phyloP scores from a whole-genome alignment of 1,140 invertebrate genomes.

The Gerris buenoi region DNA sequence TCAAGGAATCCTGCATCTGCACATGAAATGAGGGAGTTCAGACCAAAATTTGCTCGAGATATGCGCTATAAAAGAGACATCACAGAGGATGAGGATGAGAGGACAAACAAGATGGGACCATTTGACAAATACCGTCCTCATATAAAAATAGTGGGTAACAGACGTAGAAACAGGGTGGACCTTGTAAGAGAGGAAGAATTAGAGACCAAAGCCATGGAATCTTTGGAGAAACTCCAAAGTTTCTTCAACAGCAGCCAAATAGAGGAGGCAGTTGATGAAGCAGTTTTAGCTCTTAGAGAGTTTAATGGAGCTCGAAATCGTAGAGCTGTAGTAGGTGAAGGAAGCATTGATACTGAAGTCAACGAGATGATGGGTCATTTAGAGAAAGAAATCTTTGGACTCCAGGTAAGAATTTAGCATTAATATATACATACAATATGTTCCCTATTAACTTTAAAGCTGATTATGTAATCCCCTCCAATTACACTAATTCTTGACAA shows the following conservation, averaged over 20 bases:
- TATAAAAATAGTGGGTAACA: background rate
- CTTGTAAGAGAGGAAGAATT: background rate
- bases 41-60: constrained; percentile 21
- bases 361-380: constrained; percentile 46
- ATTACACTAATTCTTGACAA: too few relatives aligned
- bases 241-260: constrained; percentile 17
- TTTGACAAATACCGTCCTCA: background rate
- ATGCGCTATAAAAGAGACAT: constrained; percentile 16
- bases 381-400: constrained; percentile 37
- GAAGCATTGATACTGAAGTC: constrained; percentile 29
- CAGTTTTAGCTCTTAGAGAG: constrained; percentile 22
- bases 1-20: background rate
- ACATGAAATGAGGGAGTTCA: constrained; percentile 13
- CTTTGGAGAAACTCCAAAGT: constrained; percentile 16
- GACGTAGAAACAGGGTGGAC: background rate
- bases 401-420: constrained; percentile 36
- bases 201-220: background rate
- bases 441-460: too few relatives aligned
- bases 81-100: background rate
- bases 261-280: constrained; percentile 27
- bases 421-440: too few relatives aligned
- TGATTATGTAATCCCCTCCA: too few relatives aligned
- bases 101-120: background rate
- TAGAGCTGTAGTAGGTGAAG: background rate
- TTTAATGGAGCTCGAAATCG: background rate